A percentile compares a stretch with the other conserved stretches of the same genome.
phyloP scores from a whole-genome alignment of 2,797 vertebrate species.

The Pantherophis vulpinus region DNA sequence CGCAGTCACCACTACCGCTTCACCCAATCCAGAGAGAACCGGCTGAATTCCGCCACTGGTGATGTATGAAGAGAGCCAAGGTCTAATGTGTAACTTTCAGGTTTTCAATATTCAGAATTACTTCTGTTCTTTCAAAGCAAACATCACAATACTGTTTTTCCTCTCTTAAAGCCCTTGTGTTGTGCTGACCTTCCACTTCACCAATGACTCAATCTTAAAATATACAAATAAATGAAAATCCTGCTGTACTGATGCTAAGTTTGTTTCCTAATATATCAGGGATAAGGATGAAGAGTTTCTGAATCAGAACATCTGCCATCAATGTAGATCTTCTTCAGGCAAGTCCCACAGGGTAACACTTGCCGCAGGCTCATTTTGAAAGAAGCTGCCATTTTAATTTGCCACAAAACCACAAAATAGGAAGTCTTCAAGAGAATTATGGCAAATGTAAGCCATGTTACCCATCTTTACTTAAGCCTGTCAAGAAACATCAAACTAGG shows the following conservation, averaged over 20 bases:
- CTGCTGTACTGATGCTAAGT: not conserved
- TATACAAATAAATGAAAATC: not conserved
- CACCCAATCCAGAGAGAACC: too few species aligned
- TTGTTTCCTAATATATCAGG: not conserved
- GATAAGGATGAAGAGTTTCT: not conserved
- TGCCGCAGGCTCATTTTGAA: not conserved
- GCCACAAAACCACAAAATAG: not conserved
- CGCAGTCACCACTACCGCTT: too few species aligned
- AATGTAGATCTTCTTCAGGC: not conserved
- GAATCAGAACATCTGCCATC: not conserved
- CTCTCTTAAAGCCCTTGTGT: not conserved
- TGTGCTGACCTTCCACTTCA: not conserved
- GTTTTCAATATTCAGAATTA: not conserved
- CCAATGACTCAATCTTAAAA: not conserved
- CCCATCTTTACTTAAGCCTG: not conserved
- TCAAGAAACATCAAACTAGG: not conserved
- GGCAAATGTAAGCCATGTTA: not conserved
- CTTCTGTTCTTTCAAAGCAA: not conserved
- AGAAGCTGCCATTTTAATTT: not conserved
- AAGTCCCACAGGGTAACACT: not conserved
- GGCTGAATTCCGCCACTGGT: not conserved
- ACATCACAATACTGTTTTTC: not conserved
- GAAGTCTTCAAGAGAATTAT: not conserved
- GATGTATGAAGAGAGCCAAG: not conserved
- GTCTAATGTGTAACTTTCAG: not conserved